Evolutionary conservation across 2,888 invertebrate species (phyloP).

Genomic region (Empis stercorea): DNA sequence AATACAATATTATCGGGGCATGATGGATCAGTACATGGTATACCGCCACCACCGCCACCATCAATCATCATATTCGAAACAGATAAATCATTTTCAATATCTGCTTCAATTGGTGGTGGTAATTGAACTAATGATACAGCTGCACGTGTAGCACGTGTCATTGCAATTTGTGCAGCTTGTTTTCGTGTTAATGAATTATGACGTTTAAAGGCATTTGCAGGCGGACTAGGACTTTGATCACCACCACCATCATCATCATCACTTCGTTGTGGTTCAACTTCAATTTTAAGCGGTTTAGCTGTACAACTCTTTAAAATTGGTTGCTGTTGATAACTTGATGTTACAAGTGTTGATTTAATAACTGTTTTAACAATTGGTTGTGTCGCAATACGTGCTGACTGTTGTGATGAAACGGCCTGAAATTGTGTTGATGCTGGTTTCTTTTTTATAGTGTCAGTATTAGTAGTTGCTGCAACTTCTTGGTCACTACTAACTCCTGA

Average conservation of each 20-base stretch:
- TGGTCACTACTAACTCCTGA: conserved; percentile 82
- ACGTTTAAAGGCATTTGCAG: conserved; percentile 41
- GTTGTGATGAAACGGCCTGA: conserved; percentile 4
- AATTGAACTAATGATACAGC: conserved; percentile 66
- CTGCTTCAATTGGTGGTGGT: conserved; percentile 63
- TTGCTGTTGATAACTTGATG: conserved; percentile 21
- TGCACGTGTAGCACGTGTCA: conserved; percentile 46
- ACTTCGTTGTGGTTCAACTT: conserved; percentile 21
- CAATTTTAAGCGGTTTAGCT: neutral
- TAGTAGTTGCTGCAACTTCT: conserved; percentile 47
- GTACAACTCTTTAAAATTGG: conserved; percentile 11
- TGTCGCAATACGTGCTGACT: conserved; percentile 28
- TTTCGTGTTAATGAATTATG: conserved; percentile 50
- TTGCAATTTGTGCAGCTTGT: conserved; percentile 45
- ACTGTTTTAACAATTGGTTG: conserved; percentile 29
- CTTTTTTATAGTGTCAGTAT: conserved; percentile 35
- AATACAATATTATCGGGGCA: conserved; percentile 48
- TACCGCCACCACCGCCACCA: conserved; percentile 11
- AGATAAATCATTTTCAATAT: conserved; percentile 50
- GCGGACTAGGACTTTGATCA: conserved; percentile 36
- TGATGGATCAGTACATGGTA: conserved; percentile 19
- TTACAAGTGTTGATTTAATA: conserved; percentile 22
- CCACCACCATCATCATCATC: conserved; percentile 35
- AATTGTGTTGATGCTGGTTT: conserved; percentile 20
- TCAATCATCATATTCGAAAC: conserved; percentile 21